Conservation (phyloP, 2,888 invertebrate genomes). For the Hemicrepidius hirtus region DNA sequence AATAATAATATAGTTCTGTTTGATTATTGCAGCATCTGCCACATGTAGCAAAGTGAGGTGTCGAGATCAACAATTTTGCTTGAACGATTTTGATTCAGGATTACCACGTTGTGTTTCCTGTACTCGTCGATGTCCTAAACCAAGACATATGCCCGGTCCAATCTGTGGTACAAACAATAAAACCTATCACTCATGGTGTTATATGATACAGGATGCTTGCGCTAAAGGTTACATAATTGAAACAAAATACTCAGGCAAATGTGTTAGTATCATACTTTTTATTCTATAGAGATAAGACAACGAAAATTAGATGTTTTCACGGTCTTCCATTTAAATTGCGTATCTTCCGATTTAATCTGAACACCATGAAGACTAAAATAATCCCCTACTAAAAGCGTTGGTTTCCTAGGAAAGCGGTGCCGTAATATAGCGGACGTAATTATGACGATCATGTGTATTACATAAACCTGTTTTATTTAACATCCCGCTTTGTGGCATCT, state of each 20-base stretch:
- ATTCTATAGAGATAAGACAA: no score
- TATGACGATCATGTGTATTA: no score
- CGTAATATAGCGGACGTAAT: no score
- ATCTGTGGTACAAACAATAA: constrained; percentile 84
- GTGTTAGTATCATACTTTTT: constrained; percentile 66
- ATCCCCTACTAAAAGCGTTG: no score
- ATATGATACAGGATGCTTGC: constrained; percentile 86
- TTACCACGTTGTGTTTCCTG: constrained; percentile 84
- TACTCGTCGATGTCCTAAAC: constrained; percentile 75
- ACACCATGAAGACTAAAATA: no score
- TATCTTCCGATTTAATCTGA: no score
- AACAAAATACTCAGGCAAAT: constrained; percentile 80
- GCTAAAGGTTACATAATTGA: constrained; percentile 82
- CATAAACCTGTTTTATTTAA: no score
- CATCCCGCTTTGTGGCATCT: no score
- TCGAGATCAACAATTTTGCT: constrained; percentile 80
- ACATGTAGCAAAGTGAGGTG: constrained; percentile 82
- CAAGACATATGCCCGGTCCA: constrained; percentile 73
- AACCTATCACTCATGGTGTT: constrained; percentile 86
- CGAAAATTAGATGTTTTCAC: no score
- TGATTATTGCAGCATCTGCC: constrained; percentile 75
- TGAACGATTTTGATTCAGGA: constrained; percentile 78
- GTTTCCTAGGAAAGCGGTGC: no score
- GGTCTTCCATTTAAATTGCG: no score
- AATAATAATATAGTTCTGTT: not conserved